Evolutionary conservation across 2,888 invertebrate species (phyloP).

Genomic region (Stenichneumon culpator): DNA sequence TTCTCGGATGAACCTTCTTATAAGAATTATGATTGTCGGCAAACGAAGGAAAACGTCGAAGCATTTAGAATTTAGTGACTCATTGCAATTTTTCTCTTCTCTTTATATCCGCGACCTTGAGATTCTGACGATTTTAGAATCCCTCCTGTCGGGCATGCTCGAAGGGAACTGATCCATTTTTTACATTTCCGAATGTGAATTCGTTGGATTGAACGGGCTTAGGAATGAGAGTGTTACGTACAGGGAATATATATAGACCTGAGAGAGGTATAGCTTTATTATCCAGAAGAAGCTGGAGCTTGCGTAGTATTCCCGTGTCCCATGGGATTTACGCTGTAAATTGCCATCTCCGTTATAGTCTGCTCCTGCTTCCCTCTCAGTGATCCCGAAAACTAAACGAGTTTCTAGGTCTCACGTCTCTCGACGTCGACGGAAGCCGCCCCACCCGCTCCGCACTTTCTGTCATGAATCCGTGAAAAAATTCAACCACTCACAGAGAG

Average conservation of each 20-base stretch:
- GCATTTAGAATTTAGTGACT: too few species aligned
- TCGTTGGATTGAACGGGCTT: neutral
- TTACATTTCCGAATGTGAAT: neutral
- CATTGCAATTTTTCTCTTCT: too few species aligned
- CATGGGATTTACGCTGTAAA: slow-evolving; percentile 5
- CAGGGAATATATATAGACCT: neutral
- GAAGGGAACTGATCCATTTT: too few species aligned
- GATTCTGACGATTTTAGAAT: too few species aligned
- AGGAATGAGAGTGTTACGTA: neutral
- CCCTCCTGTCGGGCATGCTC: too few species aligned
- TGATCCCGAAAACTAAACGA: slow-evolving; percentile 2
- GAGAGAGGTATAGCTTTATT: neutral
- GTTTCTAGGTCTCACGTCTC: neutral
- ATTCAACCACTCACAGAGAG: neutral
- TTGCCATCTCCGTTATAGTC: slow-evolving; percentile 9
- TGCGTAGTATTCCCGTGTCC: neutral
- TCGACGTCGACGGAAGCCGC: neutral
- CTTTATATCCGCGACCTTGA: too few species aligned
- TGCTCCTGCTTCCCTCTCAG: neutral
- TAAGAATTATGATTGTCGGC: too few species aligned
- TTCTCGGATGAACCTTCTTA: too few species aligned
- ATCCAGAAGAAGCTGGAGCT: neutral
- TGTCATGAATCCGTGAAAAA: neutral
- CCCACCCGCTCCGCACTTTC: neutral
- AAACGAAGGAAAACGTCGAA: too few species aligned